A percentile compares a stretch with the other conserved stretches of the same genome.
Evolutionary conservation across 2,797 vertebrate genomes (phyloP).

Genomic region (Takifugu ocellatus): DNA sequence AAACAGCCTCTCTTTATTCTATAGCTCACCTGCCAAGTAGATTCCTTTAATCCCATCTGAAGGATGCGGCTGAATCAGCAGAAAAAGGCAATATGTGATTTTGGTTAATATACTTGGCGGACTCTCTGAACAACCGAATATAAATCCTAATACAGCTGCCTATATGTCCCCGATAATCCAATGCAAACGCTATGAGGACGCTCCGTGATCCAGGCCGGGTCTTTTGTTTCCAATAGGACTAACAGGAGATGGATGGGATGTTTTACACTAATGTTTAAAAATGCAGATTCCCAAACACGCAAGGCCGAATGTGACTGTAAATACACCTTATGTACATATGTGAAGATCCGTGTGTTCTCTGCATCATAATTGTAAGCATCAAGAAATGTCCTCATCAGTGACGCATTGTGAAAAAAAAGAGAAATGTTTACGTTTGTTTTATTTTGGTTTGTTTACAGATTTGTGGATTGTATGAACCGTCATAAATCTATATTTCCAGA

Average conservation of each 20-base stretch:
- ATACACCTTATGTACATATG: conserved; percentile 43
- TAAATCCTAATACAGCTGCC: conserved; percentile 16
- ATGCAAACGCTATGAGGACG: conserved; percentile 22
- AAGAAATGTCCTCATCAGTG: conserved; percentile 52
- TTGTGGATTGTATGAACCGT: conserved; percentile 45
- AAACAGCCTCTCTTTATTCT: too few relatives aligned
- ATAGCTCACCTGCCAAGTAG: conserved; percentile 18
- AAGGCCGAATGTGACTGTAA: conserved; percentile 57
- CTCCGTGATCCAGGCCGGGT: conserved; percentile 10
- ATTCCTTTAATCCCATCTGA: conserved; percentile 21
- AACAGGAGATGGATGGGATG: conserved; percentile 22
- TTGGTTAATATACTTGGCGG: conserved; percentile 9
- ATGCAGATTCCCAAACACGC: conserved; percentile 23
- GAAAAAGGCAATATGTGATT: conserved; percentile 17
- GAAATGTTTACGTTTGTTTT: conserved; percentile 54
- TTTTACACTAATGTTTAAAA: conserved; percentile 5
- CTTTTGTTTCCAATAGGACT: conserved; percentile 16
- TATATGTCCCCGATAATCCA: conserved; percentile 14
- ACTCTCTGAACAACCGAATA: conserved; percentile 5
- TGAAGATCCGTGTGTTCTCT: conserved; percentile 36
- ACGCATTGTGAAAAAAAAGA: conserved; percentile 58
- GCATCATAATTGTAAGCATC: conserved; percentile 40
- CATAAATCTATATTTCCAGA: conserved; percentile 20
- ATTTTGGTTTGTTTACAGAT: conserved; percentile 21
- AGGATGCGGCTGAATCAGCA: conserved; percentile 26